These are phyloP conservation scores for Leptinotarsa rubiginosa DNA, from an alignment of 2,888 invertebrate genomes.

Conservation along the genomic window DNA sequence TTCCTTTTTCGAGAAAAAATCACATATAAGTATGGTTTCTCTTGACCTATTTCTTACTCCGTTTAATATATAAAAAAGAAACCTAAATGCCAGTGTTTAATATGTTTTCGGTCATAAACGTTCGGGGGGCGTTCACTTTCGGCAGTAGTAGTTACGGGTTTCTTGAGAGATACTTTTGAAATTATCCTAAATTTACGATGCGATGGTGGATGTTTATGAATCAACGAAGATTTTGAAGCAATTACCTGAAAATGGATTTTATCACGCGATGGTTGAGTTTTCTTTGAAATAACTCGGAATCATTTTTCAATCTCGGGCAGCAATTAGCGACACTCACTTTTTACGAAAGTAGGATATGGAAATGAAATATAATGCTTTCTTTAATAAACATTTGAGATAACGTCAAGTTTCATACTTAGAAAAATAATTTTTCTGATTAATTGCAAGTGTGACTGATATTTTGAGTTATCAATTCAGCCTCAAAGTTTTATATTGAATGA, in stretches of 20 bases:
- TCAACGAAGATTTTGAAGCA: slow-evolving; percentile 22
- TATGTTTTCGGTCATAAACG: not conserved
- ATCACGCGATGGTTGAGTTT: slow-evolving; percentile 15
- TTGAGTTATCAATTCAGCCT: too few species aligned
- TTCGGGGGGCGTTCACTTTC: slow-evolving; percentile 6
- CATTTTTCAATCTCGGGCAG: slow-evolving; percentile 3
- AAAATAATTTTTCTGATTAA: too few species aligned
- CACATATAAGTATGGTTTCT: too few species aligned
- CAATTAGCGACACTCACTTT: not conserved
- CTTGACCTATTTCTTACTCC: too few species aligned
- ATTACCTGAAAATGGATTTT: slow-evolving; percentile 13
- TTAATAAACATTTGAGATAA: too few species aligned
- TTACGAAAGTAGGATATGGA: not conserved
- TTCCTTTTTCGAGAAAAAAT: too few species aligned
- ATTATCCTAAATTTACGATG: slow-evolving; percentile 8
- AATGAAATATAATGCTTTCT: too few species aligned
- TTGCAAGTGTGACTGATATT: too few species aligned
- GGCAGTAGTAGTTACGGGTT: slow-evolving; percentile 1
- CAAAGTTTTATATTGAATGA: too few species aligned
- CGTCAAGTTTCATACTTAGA: too few species aligned
- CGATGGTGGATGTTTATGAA: slow-evolving; percentile 21
- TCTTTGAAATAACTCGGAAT: not conserved
- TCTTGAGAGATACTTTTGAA: slow-evolving; percentile 4
- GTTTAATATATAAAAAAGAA: too few species aligned
- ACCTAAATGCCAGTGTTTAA: too few species aligned